phyloP scores from a whole-genome alignment of 1,140 invertebrate species.

The Chrysomallon squamiferum region DNA sequence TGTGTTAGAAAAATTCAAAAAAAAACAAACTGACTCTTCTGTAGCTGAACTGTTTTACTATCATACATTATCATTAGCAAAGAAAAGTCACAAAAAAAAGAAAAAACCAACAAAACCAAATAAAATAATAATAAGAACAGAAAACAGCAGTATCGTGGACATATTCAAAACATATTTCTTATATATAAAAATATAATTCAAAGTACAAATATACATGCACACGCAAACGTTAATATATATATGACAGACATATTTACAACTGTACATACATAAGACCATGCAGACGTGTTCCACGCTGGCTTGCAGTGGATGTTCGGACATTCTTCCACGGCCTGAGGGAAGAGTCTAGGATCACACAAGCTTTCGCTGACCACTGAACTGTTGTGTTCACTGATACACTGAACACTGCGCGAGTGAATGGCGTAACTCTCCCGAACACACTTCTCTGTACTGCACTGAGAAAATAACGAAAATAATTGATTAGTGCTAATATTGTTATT shows the following conservation, averaged over 20 bases:
- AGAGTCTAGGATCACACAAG: conserved; percentile 17
- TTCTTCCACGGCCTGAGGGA: conserved; percentile 20
- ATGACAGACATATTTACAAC: too few species aligned
- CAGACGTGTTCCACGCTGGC: conserved; percentile 37
- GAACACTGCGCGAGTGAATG: conserved; percentile 24
- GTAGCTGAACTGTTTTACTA: not conserved
- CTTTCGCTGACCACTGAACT: conserved; percentile 17
- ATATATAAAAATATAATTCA: too few species aligned
- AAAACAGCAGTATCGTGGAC: not conserved
- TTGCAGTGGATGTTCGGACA: conserved; percentile 34
- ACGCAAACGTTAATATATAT: too few species aligned
- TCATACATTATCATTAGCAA: too few species aligned
- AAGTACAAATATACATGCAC: too few species aligned
- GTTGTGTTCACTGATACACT: conserved; percentile 24
- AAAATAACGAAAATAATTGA: not conserved
- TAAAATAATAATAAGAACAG: not conserved
- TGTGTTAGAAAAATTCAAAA: not conserved
- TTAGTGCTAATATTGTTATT: too few species aligned
- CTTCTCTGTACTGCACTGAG: conserved; percentile 32
- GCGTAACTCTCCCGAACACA: conserved; percentile 33
- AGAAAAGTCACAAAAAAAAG: not conserved
- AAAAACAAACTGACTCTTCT: not conserved
- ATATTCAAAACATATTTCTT: not conserved
- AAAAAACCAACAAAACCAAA: not conserved
- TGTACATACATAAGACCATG: conserved; percentile 41